Conservation (phyloP, 2,113 vertebrate genomes). For the Epinephelus cyanopodus region DNA sequence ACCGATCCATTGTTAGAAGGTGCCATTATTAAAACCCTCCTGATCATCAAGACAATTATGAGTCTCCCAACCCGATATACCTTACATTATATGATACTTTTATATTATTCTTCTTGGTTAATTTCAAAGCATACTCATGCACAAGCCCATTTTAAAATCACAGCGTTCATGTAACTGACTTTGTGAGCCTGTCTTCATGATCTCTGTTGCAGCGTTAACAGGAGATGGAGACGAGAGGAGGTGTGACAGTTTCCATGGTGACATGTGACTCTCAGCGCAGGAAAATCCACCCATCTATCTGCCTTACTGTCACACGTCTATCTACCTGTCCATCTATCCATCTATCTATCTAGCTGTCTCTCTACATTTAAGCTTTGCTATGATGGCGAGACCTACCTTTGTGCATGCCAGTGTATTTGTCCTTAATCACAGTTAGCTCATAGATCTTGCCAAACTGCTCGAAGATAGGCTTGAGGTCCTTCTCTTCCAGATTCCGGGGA, state of each 20-base stretch:
- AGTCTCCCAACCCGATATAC: background rate
- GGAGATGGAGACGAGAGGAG: slow-evolving; percentile 55
- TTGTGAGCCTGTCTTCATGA: slow-evolving; percentile 30
- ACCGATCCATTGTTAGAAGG: slow-evolving; percentile 24
- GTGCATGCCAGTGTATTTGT: slow-evolving; percentile 98
- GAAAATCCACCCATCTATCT: slow-evolving; percentile 57
- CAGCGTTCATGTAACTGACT: slow-evolving; percentile 1
- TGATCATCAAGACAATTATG: slow-evolving; percentile 20
- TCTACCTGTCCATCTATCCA: slow-evolving; percentile 6
- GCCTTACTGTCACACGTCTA: slow-evolving; percentile 37
- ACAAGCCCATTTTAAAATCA: background rate
- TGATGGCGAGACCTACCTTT: slow-evolving; percentile 87
- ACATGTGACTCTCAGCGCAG: slow-evolving; percentile 62
- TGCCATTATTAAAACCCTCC: slow-evolving; percentile 23
- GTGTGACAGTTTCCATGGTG: slow-evolving; percentile 81
- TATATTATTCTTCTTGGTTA: background rate
- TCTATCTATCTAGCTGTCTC: background rate
- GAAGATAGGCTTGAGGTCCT: slow-evolving; percentile 94
- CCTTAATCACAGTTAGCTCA: slow-evolving; percentile 97
- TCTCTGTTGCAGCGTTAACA: slow-evolving; percentile 49
- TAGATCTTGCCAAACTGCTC: slow-evolving; percentile 97
- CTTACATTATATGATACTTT: slow-evolving; percentile 8
- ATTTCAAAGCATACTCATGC: slow-evolving; percentile 11
- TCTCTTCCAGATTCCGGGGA: slow-evolving; percentile 94
- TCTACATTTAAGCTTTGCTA: slow-evolving; percentile 27